Conservation (phyloP, 35 echinoderm and acorn worm species). For the Ptychodera flava region DNA sequence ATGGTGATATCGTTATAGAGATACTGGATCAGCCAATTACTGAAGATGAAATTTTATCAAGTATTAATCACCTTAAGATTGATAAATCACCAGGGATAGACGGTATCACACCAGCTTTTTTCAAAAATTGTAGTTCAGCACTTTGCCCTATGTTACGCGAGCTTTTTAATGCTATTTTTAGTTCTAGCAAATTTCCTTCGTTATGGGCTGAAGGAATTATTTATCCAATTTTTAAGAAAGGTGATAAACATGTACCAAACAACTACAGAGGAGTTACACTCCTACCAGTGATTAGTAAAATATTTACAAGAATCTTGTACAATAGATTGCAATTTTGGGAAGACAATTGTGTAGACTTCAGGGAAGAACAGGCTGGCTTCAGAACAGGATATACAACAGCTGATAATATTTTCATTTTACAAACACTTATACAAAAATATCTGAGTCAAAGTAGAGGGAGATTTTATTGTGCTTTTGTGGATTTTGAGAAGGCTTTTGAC, state of each 20-base stretch:
- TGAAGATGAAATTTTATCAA: background rate
- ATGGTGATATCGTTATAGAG: background rate
- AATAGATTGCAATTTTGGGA: too few species aligned
- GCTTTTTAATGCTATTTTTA: background rate
- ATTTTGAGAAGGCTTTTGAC: too few species aligned
- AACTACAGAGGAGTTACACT: background rate
- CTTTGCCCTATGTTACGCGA: background rate
- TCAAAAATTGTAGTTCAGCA: background rate
- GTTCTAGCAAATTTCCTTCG: background rate
- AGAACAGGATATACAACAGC: too few species aligned
- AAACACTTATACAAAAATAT: too few species aligned
- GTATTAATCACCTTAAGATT: background rate
- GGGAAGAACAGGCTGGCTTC: too few species aligned
- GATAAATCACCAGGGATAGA: background rate
- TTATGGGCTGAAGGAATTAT: background rate
- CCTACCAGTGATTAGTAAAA: too few species aligned
- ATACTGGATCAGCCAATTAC: background rate
- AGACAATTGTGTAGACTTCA: too few species aligned
- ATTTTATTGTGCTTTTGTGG: too few species aligned
- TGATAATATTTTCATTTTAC: too few species aligned
- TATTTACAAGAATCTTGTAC: too few species aligned
- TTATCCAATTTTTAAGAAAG: background rate
- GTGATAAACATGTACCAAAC: background rate
- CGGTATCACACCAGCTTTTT: background rate
- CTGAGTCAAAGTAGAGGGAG: too few species aligned